Base-by-base conservation (phyloP, 92 coral and sea anemone genomes). In the Palythoa heliodiscus region DNA sequence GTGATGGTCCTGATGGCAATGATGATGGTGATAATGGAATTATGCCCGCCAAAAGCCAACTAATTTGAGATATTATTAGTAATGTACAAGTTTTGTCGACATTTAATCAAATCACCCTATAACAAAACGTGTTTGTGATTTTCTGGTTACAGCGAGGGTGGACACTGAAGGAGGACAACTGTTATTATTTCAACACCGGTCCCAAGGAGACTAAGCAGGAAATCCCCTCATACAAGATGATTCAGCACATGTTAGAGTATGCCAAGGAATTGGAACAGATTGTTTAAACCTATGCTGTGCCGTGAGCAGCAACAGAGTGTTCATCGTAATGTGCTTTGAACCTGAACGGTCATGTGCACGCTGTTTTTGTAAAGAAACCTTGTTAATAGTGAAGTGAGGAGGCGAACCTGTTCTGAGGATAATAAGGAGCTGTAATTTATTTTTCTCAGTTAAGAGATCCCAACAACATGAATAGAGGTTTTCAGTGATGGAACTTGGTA, bases 191-290 rank as follows among this genome's bases (percentile, higher is more conserved):
- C 83, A 93, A 92, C 29, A 95, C 87, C 25, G 86, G 86, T 17
- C 90, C 89, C 73, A 93, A 92, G 82, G 98, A 97, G 43, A 89
- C 90, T 13, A 93, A 92, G 37, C 93, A 90, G 83, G 99, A 92
- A 71, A 90, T 97, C 50, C 95, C 98, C 13, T 89, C 99, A 1
- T 83, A 91, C 64, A 95, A 93, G 82, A 97, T 93, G 90, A 97
- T 96, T 66, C 97, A 97, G 79, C 90, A 97, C 68, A 97, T 97
- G 99, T 87, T 97, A 50, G 99, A 95, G 92, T 97, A 97, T 63
- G 98, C 99, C 11, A 97, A 97, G 88, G 99, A 97, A 81, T 83
- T 97, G 48, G 99, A 97, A 84, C 93, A 98, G 86, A 97, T 97
- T 55, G 98, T 97, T 22, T 97, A 87, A 86, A 68, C 37, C 43